phyloP scores from a whole-genome alignment of 2,888 invertebrate species.

The Lydus trimaculatus region DNA sequence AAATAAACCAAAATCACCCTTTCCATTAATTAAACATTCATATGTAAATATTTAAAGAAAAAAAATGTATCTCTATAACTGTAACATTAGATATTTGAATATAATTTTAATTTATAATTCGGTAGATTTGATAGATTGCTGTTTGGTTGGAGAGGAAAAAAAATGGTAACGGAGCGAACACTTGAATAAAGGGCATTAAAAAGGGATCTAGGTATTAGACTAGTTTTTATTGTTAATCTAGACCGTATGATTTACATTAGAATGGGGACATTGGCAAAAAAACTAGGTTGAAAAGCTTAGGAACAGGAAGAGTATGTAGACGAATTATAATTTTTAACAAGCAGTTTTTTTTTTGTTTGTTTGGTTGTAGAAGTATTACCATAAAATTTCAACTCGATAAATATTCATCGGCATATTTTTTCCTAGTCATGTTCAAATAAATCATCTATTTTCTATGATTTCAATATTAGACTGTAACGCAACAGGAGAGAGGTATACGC shows the following conservation, averaged over 20 bases:
- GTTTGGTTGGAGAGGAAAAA: not conserved
- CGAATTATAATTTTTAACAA: not conserved
- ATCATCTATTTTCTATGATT: not conserved
- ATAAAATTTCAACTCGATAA: not conserved
- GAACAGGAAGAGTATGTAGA: constrained; percentile 1
- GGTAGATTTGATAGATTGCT: not conserved
- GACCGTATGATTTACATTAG: not conserved
- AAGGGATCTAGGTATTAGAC: constrained; percentile 3
- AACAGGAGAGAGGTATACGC: not conserved
- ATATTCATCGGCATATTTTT: not conserved
- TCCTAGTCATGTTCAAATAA: not conserved
- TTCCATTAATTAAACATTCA: not conserved
- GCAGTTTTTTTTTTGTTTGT: not conserved
- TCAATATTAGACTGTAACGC: not conserved
- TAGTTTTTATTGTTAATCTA: constrained; percentile 3
- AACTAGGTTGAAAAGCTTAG: not conserved
- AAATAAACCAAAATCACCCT: constrained; percentile 8
- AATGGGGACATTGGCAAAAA: not conserved
- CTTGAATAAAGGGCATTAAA: not conserved
- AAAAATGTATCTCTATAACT: no score
- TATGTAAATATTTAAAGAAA: not conserved
- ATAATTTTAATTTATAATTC: constrained; percentile 3
- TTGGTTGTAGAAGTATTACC: not conserved
- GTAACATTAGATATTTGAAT: not conserved
- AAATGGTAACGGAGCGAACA: not conserved